Conservation (phyloP, 2,888 invertebrate species). For the Kuschelorhynchus macadamiae region DNA sequence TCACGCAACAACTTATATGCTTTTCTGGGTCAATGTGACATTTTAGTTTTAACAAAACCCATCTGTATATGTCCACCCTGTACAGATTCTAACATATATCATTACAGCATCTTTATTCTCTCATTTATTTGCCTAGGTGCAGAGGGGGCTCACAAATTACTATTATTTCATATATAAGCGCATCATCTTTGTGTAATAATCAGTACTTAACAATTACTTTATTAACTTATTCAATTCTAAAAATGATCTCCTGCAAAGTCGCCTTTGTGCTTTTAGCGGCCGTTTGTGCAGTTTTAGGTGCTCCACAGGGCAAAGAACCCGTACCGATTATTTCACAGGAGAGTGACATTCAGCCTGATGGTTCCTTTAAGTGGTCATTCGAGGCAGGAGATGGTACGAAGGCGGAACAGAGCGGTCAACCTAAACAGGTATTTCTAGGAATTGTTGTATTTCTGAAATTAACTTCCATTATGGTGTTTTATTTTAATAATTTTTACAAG, state of each 20-base stretch:
- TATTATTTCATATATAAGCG: conserved; percentile 46
- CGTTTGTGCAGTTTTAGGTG: conserved; percentile 34
- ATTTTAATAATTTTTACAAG: too few relatives aligned
- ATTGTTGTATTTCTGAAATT: too few relatives aligned
- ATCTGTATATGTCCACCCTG: conserved; percentile 17
- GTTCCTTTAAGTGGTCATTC: conserved; percentile 67
- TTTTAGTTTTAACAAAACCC: background rate
- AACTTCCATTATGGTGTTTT: too few relatives aligned
- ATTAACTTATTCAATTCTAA: background rate
- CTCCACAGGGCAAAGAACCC: conserved; percentile 42
- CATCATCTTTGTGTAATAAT: conserved; percentile 35
- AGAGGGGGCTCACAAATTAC: conserved; percentile 41
- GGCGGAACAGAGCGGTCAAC: conserved; percentile 72
- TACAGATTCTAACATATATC: conserved; percentile 22
- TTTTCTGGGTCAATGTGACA: too few relatives aligned
- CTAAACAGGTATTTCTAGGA: conserved; percentile 24
- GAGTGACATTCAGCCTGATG: conserved; percentile 43
- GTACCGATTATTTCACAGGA: conserved; percentile 47
- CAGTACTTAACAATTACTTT: conserved; percentile 29
- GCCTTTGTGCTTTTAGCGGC: conserved; percentile 25
- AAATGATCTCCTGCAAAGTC: conserved; percentile 33
- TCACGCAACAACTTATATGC: too few relatives aligned
- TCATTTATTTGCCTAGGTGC: conserved; percentile 18
- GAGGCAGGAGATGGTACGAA: conserved; percentile 75
- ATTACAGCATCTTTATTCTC: conserved; percentile 23